phyloP scores from a whole-genome alignment of 2,888 invertebrate species.

The Pristionchus maxplancki region DNA sequence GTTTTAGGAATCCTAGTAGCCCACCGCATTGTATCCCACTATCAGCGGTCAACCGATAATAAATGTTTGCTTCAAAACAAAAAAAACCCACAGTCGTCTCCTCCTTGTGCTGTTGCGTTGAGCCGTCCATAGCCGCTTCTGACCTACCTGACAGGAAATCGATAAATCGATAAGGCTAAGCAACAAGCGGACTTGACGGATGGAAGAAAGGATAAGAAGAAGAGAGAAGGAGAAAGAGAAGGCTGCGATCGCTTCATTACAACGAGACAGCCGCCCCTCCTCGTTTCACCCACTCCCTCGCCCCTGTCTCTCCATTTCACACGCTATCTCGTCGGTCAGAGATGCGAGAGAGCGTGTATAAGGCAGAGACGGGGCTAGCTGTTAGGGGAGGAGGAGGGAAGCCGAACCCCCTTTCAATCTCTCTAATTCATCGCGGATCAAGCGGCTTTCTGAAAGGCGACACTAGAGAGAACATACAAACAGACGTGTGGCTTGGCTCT shows the following conservation, averaged over 20 bases:
- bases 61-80: not conserved
- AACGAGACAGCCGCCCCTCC: not conserved
- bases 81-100: not conserved
- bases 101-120: not conserved
- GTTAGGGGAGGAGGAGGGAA: too few species aligned
- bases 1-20: not conserved
- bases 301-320: too few species aligned
- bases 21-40: not conserved
- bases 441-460: not conserved
- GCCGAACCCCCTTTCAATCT: not conserved
- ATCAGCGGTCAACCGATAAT: not conserved
- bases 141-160: not conserved
- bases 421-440: not conserved
- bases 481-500: too few species aligned
- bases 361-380: too few species aligned
- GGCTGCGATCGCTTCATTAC: slow-evolving; percentile 10
- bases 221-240: not conserved
- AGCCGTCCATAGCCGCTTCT: not conserved
- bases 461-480: not conserved
- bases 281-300: not conserved
- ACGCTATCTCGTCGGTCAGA: not conserved
- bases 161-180: not conserved
- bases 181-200: slow-evolving; percentile 35
- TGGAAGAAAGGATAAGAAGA: not conserved
- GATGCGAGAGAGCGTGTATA: not conserved